Evolutionary conservation across 2,888 invertebrate species (phyloP), one percentile per base, ranked within the genome.

Genomic region (Ramazzottius varieornatus): DNA sequence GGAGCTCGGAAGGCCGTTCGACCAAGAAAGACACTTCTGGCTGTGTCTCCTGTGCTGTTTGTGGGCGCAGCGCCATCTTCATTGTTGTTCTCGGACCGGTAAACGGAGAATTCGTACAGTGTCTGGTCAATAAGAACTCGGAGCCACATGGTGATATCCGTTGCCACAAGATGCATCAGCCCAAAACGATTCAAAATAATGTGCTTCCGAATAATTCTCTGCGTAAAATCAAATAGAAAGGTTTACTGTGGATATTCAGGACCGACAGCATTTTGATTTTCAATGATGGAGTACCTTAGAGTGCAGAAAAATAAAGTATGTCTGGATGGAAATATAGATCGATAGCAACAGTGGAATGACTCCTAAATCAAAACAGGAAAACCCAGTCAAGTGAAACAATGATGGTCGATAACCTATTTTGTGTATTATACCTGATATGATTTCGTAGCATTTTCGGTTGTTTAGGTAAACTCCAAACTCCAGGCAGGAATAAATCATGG

Each of bases 401-500:
- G n/a, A n/a, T n/a, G n/a, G n/a, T n/a, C n/a, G n/a, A n/a, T n/a
- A n/a, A n/a, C n/a, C n/a, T n/a, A n/a, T n/a, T n/a, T n/a, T n/a
- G n/a, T n/a, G n/a, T n/a, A n/a, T n/a, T n/a, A n/a, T 29, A 4
- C 54, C 54, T 8, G 29, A 16, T 16, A 54, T 54, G 29, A 29
- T 29, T 24, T 54, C 54, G 54, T 54, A 54, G 29, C 54, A 54
- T 8, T 29, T 8, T 4, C 54, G 54, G 24, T 54, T 54, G 29
- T 24, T 54, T 8, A 54, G 20, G 20, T 8, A 54, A 4, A 54
- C 54, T 24, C 54, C 54, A 24, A 54, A 54, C 29, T 54, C 54
- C 54, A 54, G 54, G 54, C 54, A 54, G 54, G 54, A 54, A 29
- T 24, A 54, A 29, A 54, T 54, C 54, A 54, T 54, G 54, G 54